Base-by-base conservation (phyloP, 2,113 vertebrate genomes). In the Spilogale gracilis region DNA sequence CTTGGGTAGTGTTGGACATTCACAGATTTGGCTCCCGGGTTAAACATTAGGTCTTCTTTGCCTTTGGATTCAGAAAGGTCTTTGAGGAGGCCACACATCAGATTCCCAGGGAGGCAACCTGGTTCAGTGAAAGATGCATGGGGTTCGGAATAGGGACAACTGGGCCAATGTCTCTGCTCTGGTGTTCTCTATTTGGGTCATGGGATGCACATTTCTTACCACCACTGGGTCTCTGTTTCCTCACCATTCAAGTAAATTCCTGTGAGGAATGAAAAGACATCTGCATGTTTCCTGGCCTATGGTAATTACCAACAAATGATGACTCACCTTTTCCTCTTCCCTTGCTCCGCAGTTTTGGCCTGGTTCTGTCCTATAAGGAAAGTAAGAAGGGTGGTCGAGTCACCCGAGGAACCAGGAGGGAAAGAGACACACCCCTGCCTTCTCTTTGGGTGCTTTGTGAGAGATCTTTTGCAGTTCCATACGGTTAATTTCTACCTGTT, bases 221-320 rank as follows among this genome's bases (percentile, higher is more conserved):
- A 18, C 74, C 61, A 43, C 69, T 1, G 3, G 80, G 14, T 84
- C 61, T 94, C 67, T 10, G 0, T 50, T 91, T 93, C 65, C 56
- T 95, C 58, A 9, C 80, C 83, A n/a, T 89, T 81, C 38, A 81
- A 10, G 30, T 58, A 43, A 95, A 60, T 85, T 92, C 71, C 74
- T 25, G 0, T 50, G 56, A 94, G 83, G 89, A 86, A 69, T 76
- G 50, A 71, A 81, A 87, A 58, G 50, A 48, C 38, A 4, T 43
- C 21, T 17, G 30, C 30, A 27, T 21, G 50, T n/a, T 65, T 79
- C 48, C 67, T 79, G 52, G 88, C 52, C 52, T 45, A 17, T 73
- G 38, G 30, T 83, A 52, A 78, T 92, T 60, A 10, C 69, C 60
- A 52, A 5, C 30, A 69, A 93, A 81, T 79, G 50, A 61, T 50